A percentile compares a stretch with the other conserved stretches of the same genome.
phyloP scores from a whole-genome alignment of 1,140 invertebrate species.

The Scaptomyza montana region DNA sequence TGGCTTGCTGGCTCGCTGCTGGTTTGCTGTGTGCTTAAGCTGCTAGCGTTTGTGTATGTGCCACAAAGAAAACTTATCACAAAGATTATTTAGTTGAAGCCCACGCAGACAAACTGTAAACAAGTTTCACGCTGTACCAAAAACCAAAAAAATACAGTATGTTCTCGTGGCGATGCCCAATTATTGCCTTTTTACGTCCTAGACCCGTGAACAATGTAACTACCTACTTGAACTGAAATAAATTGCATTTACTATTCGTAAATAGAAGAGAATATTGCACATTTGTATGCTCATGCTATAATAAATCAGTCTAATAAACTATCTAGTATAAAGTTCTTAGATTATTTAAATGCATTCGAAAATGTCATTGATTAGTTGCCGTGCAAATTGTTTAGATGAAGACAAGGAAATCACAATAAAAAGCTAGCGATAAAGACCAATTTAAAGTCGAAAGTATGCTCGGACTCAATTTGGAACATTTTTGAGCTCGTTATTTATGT shows the following conservation, averaged over 20 bases:
- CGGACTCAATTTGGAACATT: conserved; percentile 9
- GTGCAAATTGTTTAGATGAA: background rate
- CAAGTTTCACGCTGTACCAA: conserved; percentile 1
- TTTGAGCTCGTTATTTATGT: conserved; percentile 28
- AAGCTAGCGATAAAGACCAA: conserved; percentile 3
- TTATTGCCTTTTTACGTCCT: background rate
- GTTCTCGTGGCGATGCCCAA: background rate
- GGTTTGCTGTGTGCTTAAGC: conserved; percentile 12
- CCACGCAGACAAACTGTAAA: conserved; percentile 8
- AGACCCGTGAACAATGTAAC: too few species aligned
- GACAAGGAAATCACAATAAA: conserved; percentile 4
- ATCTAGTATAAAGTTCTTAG: too few species aligned
- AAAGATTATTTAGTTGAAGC: conserved; percentile 66
- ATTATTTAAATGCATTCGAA: too few species aligned
- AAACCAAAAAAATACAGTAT: conserved; percentile 18
- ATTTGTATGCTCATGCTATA: too few species aligned
- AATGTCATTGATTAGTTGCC: background rate
- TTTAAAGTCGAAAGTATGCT: background rate
- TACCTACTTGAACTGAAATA: too few species aligned
- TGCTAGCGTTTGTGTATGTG: conserved; percentile 30
- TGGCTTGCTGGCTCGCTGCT: background rate
- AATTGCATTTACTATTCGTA: background rate
- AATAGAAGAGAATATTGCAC: background rate
- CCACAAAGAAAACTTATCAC: conserved; percentile 64
- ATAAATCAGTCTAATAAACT: too few species aligned